Conservation (phyloP, 2,797 vertebrate genomes). For the Karalla daura region DNA sequence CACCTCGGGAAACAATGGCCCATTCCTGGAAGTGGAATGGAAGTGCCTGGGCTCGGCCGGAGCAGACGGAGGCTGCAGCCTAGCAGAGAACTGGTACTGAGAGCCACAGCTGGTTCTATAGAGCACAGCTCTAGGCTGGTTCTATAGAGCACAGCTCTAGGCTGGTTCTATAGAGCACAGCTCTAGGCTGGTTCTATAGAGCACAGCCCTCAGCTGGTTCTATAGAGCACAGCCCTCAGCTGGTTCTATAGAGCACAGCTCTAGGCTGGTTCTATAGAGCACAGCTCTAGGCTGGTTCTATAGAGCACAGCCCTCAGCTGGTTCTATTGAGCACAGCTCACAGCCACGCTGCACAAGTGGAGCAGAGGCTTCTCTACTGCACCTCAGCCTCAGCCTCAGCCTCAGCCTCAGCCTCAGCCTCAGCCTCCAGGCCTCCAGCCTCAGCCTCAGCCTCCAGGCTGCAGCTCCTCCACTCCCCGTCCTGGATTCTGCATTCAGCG, state of each 20-base stretch:
- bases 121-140: constrained; percentile 54
- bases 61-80: constrained; percentile 44
- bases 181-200: too few relatives aligned
- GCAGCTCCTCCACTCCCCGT: background rate
- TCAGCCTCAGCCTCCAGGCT: too few relatives aligned
- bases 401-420: too few relatives aligned
- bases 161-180: constrained; percentile 67
- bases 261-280: constrained; percentile 66
- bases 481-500: constrained; percentile 38
- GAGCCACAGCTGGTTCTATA: constrained; percentile 76
- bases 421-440: constrained; percentile 18
- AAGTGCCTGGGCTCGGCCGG: constrained; percentile 28
- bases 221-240: constrained; percentile 68
- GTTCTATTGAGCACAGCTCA: constrained; percentile 55
- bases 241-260: constrained; percentile 62
- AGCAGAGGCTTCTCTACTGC: constrained; percentile 51
- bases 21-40: constrained; percentile 61
- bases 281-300: constrained; percentile 32
- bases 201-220: constrained; percentile 79
- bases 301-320: too few relatives aligned
- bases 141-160: constrained; percentile 51
- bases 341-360: constrained; percentile 47
- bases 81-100: constrained; percentile 42
- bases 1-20: constrained; percentile 54
- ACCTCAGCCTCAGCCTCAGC: constrained; percentile 2